Evolutionary conservation across 2,888 invertebrate genomes (phyloP).

Genomic region (Patella ulyssiponensis): DNA sequence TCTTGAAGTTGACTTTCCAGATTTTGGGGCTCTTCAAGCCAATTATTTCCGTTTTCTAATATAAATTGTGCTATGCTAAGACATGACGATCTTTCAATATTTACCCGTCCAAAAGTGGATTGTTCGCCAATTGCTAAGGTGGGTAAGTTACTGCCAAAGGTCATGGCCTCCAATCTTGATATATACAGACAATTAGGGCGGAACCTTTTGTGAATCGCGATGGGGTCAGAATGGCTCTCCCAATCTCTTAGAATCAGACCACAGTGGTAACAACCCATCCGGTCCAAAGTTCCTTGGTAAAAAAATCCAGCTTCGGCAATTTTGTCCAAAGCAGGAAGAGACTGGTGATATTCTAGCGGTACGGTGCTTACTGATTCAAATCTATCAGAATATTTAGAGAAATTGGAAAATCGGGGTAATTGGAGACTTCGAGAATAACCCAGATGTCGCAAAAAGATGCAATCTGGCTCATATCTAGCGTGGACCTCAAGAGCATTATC

Average conservation of each 20-base stretch:
- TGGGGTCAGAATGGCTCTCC: constrained; percentile 16
- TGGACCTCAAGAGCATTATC: neutral
- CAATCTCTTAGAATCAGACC: constrained; percentile 21
- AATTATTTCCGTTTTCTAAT: too few species aligned
- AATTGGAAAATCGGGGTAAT: neutral
- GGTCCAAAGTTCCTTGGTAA: constrained; percentile 22
- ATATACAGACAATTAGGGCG: neutral
- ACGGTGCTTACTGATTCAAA: neutral
- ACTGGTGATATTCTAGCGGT: neutral
- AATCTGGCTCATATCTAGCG: neutral
- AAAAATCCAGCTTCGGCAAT: constrained; percentile 19
- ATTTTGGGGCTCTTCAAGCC: too few species aligned
- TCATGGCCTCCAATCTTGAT: neutral
- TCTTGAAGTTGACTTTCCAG: too few species aligned
- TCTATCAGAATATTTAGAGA: neutral
- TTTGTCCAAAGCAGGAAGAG: neutral
- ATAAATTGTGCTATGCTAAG: too few species aligned
- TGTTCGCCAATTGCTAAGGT: too few species aligned
- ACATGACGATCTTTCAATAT: too few species aligned
- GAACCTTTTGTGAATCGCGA: neutral
- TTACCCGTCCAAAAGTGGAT: too few species aligned
- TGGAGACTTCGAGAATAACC: neutral
- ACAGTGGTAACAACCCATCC: constrained; percentile 22
- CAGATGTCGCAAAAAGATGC: neutral
- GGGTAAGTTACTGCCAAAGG: too few species aligned